phyloP scores from a whole-genome alignment of 2,888 invertebrate species.

The Habroteleia sp. region DNA sequence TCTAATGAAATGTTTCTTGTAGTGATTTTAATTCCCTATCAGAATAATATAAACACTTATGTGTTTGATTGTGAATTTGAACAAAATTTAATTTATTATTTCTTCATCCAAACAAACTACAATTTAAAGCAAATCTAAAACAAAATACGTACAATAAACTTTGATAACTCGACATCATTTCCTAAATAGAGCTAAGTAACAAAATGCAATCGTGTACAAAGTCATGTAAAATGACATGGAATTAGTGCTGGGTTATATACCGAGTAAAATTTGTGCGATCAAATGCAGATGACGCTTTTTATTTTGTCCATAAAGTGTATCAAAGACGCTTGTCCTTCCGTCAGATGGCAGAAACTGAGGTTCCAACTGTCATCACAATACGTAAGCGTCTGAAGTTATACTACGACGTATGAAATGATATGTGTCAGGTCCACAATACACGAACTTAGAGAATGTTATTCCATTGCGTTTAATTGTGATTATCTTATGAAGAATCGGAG shows the following conservation, averaged over 20 bases:
- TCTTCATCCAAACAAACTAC: too few species aligned
- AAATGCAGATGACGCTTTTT: conserved; percentile 53
- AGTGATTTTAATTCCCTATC: too few species aligned
- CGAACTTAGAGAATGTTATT: conserved; percentile 76
- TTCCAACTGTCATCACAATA: conserved; percentile 72
- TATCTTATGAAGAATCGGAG: conserved; percentile 66
- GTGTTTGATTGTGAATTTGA: too few species aligned
- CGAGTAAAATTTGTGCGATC: conserved; percentile 32
- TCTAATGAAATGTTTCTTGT: too few species aligned
- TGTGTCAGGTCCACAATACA: conserved; percentile 79
- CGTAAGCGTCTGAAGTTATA: conserved; percentile 73
- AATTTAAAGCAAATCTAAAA: too few species aligned
- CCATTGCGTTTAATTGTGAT: conserved; percentile 77
- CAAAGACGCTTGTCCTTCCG: conserved; percentile 65
- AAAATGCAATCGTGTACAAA: conserved; percentile 14
- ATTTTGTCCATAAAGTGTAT: conserved; percentile 53
- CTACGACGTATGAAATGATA: conserved; percentile 75
- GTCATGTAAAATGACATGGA: conserved; percentile 25
- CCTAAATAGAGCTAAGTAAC: too few species aligned
- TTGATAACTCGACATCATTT: too few species aligned
- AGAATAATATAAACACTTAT: too few species aligned
- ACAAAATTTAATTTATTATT: too few species aligned
- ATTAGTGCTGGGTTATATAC: conserved; percentile 19
- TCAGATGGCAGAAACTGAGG: conserved; percentile 69
- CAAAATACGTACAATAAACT: too few species aligned